Percentiles rank a stretch among this genome's conserved stretches.
Conservation (phyloP, 1,140 invertebrate genomes). For the Vanessa tameamea region DNA sequence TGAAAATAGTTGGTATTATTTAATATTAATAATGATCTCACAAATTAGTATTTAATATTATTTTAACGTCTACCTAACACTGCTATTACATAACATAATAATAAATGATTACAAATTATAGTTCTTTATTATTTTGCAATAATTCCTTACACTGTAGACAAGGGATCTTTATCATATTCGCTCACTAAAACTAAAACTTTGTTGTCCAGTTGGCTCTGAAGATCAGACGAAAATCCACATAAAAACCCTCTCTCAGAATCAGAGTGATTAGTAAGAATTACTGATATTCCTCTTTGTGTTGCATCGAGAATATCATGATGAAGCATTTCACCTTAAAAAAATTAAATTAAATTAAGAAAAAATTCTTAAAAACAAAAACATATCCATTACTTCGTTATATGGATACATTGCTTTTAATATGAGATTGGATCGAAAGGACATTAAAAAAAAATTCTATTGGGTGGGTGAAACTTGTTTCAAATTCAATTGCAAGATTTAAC, state of each 20-base stretch:
- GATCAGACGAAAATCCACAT: slow-evolving; percentile 78
- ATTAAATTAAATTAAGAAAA: slow-evolving; percentile 21
- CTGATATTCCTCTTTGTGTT: slow-evolving; percentile 86
- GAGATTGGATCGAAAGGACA: too few species aligned
- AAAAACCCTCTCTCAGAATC: slow-evolving; percentile 96
- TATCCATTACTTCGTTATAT: too few species aligned
- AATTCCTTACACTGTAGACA: slow-evolving; percentile 76
- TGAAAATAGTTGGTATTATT: slow-evolving; percentile 12
- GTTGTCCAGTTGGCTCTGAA: slow-evolving; percentile 80
- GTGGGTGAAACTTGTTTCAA: too few species aligned
- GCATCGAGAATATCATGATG: slow-evolving; percentile 97
- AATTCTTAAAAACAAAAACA: neutral
- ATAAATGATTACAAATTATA: slow-evolving; percentile 41
- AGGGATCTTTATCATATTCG: slow-evolving; percentile 86
- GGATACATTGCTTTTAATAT: too few species aligned
- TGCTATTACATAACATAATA: slow-evolving; percentile 45
- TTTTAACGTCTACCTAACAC: slow-evolving; percentile 32
- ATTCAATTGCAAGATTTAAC: too few species aligned
- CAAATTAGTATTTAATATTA: slow-evolving; percentile 38
- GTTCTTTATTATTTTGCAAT: slow-evolving; percentile 41
- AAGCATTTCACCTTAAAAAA: slow-evolving; percentile 91
- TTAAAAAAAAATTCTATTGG: too few species aligned
- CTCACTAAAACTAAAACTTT: slow-evolving; percentile 87
- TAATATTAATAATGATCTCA: slow-evolving; percentile 51
- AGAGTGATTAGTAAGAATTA: slow-evolving; percentile 96